A percentile compares a stretch with the other conserved stretches of the same genome.
Evolutionary conservation across 53 echinoderm and acorn worm species (phyloP).

Genomic region (Echinometra lucunter): DNA sequence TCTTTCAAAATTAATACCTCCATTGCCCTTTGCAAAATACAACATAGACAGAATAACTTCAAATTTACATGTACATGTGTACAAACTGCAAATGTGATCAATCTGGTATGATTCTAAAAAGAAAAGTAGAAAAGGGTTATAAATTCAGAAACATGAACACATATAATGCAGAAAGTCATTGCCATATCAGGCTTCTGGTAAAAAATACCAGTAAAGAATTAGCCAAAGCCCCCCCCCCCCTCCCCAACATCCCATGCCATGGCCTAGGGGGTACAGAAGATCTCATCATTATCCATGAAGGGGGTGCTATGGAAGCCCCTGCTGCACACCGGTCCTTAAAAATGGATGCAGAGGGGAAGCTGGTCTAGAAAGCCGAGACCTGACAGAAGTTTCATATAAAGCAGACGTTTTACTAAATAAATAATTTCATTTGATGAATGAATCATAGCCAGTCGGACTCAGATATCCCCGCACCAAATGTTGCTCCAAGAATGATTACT

Average conservation of each 20-base stretch:
- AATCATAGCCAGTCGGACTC: slow-evolving; percentile 37
- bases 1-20: neutral
- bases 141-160: too few relatives aligned
- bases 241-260: neutral
- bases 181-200: neutral
- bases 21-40: neutral
- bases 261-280: neutral
- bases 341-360: slow-evolving; percentile 9
- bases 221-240: neutral
- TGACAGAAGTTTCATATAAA: neutral
- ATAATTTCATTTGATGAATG: slow-evolving; percentile 37
- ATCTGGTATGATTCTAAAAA: too few relatives aligned
- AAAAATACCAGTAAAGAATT: neutral
- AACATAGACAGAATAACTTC: neutral
- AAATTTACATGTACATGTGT: too few relatives aligned
- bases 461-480: neutral
- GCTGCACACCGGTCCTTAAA: neutral
- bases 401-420: slow-evolving; percentile 14
- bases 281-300: neutral
- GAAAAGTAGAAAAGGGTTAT: too few relatives aligned
- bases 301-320: neutral
- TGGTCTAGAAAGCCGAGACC: neutral
- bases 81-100: too few relatives aligned
- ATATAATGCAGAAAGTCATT: neutral
- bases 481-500: neutral